Evolutionary conservation across 2,797 vertebrate genomes (phyloP).

Genomic region (Pantherophis alleghaniensis): DNA sequence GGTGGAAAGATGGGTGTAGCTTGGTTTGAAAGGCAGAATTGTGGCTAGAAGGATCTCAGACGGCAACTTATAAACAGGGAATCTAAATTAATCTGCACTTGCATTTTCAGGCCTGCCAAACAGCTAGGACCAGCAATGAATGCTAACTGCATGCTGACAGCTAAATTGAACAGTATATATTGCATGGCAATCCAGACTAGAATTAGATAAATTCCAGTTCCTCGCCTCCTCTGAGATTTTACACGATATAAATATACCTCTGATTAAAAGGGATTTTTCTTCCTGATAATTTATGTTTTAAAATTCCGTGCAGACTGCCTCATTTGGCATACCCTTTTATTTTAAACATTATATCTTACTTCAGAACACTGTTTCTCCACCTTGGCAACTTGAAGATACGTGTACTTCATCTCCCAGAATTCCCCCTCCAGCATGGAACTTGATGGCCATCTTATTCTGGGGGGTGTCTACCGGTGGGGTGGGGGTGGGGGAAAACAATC

Average conservation of each 20-base stretch:
- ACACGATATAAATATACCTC: background rate
- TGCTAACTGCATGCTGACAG: conserved; percentile 41
- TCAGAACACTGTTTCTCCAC: background rate
- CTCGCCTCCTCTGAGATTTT: background rate
- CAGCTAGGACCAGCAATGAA: conserved; percentile 23
- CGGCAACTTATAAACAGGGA: background rate
- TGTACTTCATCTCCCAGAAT: background rate
- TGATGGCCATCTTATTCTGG: background rate
- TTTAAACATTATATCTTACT: background rate
- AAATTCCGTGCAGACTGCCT: background rate
- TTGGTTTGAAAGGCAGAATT: conserved; percentile 9
- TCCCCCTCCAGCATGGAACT: background rate
- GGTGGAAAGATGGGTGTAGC: background rate
- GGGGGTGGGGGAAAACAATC: background rate
- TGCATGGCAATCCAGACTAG: rapidly evolving
- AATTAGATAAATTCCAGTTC: background rate
- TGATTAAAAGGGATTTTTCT: background rate
- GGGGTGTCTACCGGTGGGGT: background rate
- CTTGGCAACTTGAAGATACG: too few relatives aligned
- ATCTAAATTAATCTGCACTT: conserved; percentile 42
- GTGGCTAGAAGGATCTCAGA: conserved; percentile 1
- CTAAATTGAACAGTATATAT: conserved; percentile 1
- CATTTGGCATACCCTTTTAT: background rate
- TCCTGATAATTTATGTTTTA: background rate
- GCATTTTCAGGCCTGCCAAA: conserved; percentile 28